A percentile compares a stretch with the other conserved stretches of the same genome.
Conservation (phyloP, 2,113 vertebrate species). For the Callipepla squamata region DNA sequence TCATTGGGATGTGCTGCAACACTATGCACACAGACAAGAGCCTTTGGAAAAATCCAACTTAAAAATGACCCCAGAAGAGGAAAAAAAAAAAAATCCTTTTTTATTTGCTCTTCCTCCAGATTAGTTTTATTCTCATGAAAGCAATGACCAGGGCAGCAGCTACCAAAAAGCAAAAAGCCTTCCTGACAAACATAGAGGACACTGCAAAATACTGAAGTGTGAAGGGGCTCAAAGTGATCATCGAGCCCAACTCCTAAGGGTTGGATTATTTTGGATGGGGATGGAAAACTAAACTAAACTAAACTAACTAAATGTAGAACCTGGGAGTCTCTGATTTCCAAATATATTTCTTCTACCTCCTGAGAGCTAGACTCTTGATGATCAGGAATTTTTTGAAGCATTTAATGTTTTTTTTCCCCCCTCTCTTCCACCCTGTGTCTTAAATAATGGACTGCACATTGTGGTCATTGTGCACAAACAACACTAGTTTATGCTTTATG, state of each 20-base stretch:
- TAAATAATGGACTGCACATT: not conserved
- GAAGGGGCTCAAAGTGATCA: not conserved
- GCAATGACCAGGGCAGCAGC: not conserved
- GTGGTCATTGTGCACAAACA: not conserved
- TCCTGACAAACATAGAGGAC: accelerated
- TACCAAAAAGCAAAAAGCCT: not conserved
- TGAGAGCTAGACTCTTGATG: not conserved
- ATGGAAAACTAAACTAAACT: not conserved
- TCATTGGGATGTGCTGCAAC: not conserved
- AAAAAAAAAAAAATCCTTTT: not conserved
- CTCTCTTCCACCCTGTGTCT: not conserved
- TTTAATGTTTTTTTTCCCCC: not conserved
- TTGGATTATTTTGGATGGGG: not conserved
- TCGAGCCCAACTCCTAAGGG: not conserved
- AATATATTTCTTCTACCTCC: not conserved
- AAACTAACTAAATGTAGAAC: not conserved
- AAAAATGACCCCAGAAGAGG: not conserved
- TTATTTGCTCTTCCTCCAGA: not conserved
- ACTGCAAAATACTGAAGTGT: too few species aligned
- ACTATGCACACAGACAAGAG: not conserved
- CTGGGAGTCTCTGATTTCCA: not conserved
- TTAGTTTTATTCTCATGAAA: not conserved
- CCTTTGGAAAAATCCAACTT: not conserved
- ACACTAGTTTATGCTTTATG: not conserved
- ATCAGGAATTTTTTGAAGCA: not conserved